Base-by-base conservation (phyloP, 2,888 invertebrate species). In the Bombylius major region DNA sequence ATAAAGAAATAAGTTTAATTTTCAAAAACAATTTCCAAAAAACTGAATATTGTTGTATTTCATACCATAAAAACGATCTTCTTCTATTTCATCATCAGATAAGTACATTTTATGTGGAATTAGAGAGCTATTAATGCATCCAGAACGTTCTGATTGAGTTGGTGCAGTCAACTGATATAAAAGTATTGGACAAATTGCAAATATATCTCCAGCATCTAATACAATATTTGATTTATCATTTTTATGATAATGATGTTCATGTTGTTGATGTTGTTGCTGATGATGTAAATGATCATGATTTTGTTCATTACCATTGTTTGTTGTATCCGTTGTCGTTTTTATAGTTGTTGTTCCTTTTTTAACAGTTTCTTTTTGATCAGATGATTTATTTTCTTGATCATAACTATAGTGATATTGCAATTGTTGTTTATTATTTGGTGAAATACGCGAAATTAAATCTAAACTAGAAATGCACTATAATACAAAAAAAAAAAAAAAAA, bases 161-260 rank as follows among this genome's bases (percentile, higher is more conserved):
- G 78, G 76, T 5, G 79, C 80, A 31, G 81, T 69, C 66, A 84
- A 75, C 63, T 85, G 83, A 67, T 85, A 85, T 12, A 87, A 68
- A 14, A 87, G 74, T 49, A 83, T 79, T 4, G 86, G 87, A 63
- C 86, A 87, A 44, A 85, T 72, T 42, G 80, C 72, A 53, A 79
- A 72, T 50, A 82, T 68, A 57, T 61, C 58, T 56, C 59, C 56
- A 51, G 63, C 49, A 62, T 58, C 60, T 57, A 64, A 33, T 39
- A 46, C 36, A 5, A 51, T 34, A 48, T 56, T 33, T 33, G 47
- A 13, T 44, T 47, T 56, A 12, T 48, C n/a, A 7, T 56, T 14
- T 13, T 56, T 14, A 44, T 42, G 47, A n/a, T 54, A 39, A 47
- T 46, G 33, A 23, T 23, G 23, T 23, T 23, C 23, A 23, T 23